Conservation (phyloP, 2,797 vertebrate species). For the Miichthys miiuy region DNA sequence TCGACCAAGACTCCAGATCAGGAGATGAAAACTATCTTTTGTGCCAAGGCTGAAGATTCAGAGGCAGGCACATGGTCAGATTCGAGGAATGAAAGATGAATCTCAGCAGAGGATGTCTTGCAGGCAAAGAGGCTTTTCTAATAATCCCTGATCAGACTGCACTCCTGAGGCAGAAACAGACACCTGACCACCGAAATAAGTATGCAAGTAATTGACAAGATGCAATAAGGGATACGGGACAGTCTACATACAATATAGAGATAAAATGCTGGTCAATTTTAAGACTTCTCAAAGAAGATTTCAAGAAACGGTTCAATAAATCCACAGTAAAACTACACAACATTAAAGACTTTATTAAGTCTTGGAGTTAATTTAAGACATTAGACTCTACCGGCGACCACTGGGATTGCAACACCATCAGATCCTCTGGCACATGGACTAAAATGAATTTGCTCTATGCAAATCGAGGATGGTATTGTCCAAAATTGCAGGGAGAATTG, state of each 20-base stretch:
- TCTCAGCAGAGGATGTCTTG: slow-evolving; percentile 47
- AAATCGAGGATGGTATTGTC: slow-evolving; percentile 67
- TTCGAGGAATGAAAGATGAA: slow-evolving; percentile 37
- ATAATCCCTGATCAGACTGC: slow-evolving; percentile 24
- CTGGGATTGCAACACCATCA: slow-evolving; percentile 35
- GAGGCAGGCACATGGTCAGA: slow-evolving; percentile 46
- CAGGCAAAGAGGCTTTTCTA: slow-evolving; percentile 50
- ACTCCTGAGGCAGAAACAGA: slow-evolving; percentile 37
- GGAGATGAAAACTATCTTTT: slow-evolving; percentile 34
- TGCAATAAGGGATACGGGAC: not conserved
- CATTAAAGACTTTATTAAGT: slow-evolving; percentile 31
- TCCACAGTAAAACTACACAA: not conserved
- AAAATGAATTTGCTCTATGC: slow-evolving; percentile 73
- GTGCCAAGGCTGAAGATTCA: slow-evolving; percentile 13
- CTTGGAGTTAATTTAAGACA: slow-evolving; percentile 6
- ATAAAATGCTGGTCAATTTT: not conserved
- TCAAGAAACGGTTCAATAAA: not conserved
- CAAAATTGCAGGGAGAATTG: slow-evolving; percentile 64
- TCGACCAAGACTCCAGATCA: slow-evolving; percentile 7
- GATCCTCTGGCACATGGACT: slow-evolving; percentile 37
- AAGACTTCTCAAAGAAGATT: not conserved
- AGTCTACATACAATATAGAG: not conserved
- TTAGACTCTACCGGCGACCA: slow-evolving; percentile 31
- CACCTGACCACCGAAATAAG: slow-evolving; percentile 45
- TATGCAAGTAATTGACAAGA: slow-evolving; percentile 34